phyloP scores from a whole-genome alignment of 1,140 invertebrate genomes.

The Pararge aegeria region DNA sequence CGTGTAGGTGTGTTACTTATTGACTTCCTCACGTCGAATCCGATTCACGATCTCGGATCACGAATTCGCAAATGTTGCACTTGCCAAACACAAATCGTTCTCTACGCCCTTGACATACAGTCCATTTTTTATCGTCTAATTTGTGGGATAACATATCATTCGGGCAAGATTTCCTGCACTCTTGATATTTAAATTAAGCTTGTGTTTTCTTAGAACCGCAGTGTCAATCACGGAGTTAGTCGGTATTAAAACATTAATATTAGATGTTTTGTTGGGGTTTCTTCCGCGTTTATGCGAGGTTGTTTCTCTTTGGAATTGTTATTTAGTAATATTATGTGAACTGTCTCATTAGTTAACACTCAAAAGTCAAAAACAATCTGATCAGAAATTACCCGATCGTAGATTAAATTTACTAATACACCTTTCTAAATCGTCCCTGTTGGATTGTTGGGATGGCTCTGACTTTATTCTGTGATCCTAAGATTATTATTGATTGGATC shows the following conservation, averaged over 20 bases:
- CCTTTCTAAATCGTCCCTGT: too few relatives aligned
- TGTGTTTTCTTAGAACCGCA: constrained; percentile 27
- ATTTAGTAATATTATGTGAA: background rate
- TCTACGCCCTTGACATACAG: constrained; percentile 18
- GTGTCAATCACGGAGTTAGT: constrained; percentile 24
- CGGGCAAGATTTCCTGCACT: constrained; percentile 27
- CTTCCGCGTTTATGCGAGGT: background rate
- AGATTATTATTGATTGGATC: too few relatives aligned
- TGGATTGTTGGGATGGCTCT: too few relatives aligned
- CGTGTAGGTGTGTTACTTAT: constrained; percentile 35
- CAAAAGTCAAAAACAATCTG: too few relatives aligned
- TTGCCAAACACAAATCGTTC: constrained; percentile 17
- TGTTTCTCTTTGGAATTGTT: background rate
- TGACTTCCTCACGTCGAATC: constrained; percentile 39
- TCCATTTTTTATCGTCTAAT: constrained; percentile 22
- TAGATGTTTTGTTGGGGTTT: constrained; percentile 1
- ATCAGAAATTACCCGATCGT: too few relatives aligned
- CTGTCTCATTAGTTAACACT: too few relatives aligned
- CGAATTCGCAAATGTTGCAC: constrained; percentile 33
- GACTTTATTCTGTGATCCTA: too few relatives aligned
- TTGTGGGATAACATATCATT: constrained; percentile 25
- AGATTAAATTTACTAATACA: too few relatives aligned
- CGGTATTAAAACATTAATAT: background rate
- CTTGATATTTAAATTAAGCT: constrained; percentile 40
- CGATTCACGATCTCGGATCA: constrained; percentile 38